These are phyloP conservation scores for Chiloscyllium punctatum DNA, from an alignment of 2,797 vertebrate genomes.

Conservation along the genomic window DNA sequence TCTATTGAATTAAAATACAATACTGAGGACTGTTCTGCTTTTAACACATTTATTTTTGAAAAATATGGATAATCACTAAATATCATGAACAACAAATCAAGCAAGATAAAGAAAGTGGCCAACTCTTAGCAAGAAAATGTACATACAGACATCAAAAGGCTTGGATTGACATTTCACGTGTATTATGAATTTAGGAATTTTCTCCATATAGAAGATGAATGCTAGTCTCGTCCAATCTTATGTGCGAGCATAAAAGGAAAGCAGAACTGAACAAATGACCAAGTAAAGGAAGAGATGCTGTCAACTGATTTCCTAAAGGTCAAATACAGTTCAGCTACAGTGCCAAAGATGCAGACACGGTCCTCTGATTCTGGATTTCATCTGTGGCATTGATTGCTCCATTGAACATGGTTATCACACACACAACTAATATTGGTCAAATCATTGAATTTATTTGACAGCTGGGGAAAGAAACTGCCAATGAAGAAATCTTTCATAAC, in stretches of 20 bases:
- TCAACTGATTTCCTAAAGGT: background rate
- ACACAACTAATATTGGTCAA: background rate
- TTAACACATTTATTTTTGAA: background rate
- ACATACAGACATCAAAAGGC: background rate
- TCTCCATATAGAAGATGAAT: background rate
- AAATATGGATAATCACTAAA: conserved; percentile 14
- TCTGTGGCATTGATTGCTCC: background rate
- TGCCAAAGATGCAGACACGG: background rate
- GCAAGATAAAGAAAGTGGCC: background rate
- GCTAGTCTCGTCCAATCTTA: background rate
- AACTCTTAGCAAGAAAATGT: background rate
- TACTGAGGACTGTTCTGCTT: no score
- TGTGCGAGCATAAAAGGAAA: background rate
- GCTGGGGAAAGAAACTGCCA: background rate
- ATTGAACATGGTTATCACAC: background rate
- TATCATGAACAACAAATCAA: background rate
- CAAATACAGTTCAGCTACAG: background rate
- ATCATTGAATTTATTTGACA: background rate
- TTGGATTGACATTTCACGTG: background rate
- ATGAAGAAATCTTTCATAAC: background rate
- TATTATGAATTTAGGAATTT: background rate
- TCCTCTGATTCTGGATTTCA: background rate
- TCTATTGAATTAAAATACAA: background rate
- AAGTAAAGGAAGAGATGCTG: background rate
- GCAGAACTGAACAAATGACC: background rate